A percentile compares a stretch with the other conserved stretches of the same genome.
Conservation (phyloP, 2,888 invertebrate species). For the Gryllus longicercus region DNA sequence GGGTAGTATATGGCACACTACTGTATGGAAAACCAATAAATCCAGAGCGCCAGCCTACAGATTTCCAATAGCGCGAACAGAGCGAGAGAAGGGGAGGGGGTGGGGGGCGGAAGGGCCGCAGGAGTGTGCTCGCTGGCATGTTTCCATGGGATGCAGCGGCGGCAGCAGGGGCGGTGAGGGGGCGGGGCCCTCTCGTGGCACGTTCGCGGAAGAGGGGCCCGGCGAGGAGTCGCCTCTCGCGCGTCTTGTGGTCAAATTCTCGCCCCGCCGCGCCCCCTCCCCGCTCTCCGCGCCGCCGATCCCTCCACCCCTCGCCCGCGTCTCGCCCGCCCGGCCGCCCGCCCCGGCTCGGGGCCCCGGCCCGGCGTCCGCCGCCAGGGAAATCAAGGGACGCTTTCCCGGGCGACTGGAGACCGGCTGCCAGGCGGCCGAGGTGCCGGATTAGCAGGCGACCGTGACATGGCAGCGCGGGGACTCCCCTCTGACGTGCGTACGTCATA, state of each 20-base stretch:
- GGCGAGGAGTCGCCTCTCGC: neutral
- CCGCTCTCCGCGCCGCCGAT: neutral
- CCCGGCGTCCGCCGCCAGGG: neutral
- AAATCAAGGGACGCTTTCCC: constrained; percentile 17
- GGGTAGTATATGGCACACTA: constrained; percentile 28
- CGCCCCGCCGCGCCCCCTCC: neutral
- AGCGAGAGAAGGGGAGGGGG: constrained; percentile 23
- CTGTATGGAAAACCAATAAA: constrained; percentile 38
- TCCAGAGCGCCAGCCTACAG: constrained; percentile 34
- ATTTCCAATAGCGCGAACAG: constrained; percentile 36
- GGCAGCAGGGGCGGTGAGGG: neutral
- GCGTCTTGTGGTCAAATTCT: constrained; percentile 22
- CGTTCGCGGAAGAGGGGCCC: neutral
- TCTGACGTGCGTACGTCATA: neutral
- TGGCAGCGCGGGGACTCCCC: neutral
- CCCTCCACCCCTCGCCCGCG: neutral
- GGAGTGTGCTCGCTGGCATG: constrained; percentile 30
- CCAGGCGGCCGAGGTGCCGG: constrained; percentile 2
- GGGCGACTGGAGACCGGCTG: constrained; percentile 5
- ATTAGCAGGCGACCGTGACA: constrained; percentile 6
- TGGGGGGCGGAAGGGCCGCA: constrained; percentile 3
- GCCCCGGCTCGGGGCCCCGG: too few species aligned
- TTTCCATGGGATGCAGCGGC: constrained; percentile 29
- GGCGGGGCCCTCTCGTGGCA: neutral
- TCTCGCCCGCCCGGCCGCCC: neutral